These are phyloP conservation scores for Onychorhynchus coronatus DNA, from an alignment of 2,113 vertebrate genomes.

Conservation along the genomic window DNA sequence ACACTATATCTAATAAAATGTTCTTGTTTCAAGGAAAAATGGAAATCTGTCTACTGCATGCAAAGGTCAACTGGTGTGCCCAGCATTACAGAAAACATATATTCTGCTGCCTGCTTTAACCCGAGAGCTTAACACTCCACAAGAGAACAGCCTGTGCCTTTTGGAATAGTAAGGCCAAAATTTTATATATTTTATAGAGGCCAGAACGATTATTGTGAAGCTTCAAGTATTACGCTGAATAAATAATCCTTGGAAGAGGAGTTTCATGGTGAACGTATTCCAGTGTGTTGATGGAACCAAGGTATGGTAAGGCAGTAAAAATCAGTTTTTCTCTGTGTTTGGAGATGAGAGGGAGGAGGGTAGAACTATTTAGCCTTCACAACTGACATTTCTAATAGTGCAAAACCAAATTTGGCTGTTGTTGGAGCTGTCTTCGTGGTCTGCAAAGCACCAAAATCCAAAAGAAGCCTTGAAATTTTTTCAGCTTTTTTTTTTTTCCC, in stretches of 20 bases:
- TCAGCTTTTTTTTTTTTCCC: not conserved
- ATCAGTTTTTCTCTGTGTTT: not conserved
- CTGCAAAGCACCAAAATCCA: not conserved
- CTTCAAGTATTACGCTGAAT: not conserved
- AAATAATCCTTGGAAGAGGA: not conserved
- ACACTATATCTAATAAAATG: not conserved
- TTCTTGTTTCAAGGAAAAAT: constrained; percentile 4
- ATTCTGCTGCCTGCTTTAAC: not conserved
- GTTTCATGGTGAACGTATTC: not conserved
- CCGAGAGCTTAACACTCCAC: not conserved
- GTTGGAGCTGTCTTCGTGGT: not conserved
- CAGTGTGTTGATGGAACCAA: not conserved
- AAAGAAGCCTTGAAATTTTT: not conserved
- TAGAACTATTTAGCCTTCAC: not conserved
- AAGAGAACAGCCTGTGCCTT: not conserved
- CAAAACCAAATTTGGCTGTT: not conserved
- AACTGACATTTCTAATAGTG: not conserved
- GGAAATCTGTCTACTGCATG: not conserved
- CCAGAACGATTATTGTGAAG: not conserved
- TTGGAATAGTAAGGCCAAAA: not conserved
- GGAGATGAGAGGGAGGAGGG: not conserved
- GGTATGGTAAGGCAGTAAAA: not conserved
- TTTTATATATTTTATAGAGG: not conserved
- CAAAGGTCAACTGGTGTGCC: not conserved
- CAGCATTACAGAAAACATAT: not conserved